These are phyloP conservation scores for Chaenogobius annularis DNA, from an alignment of 2,113 vertebrate species.

Conservation along the genomic window DNA sequence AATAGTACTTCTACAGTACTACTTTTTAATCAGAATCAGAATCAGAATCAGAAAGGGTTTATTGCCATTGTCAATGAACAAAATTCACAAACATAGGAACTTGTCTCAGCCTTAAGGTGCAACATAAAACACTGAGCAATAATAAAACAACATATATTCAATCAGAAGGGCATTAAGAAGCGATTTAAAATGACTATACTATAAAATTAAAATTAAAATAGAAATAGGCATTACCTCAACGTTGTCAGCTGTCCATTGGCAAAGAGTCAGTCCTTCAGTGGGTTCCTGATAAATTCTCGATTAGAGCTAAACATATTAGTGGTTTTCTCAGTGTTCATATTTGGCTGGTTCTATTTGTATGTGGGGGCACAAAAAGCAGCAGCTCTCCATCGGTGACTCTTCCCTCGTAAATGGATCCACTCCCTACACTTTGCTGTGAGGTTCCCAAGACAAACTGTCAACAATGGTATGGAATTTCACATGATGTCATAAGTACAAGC, in stretches of 20 bases:
- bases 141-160: too few species aligned
- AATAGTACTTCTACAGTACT: too few species aligned
- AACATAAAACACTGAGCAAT: too few species aligned
- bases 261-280: slow-evolving; percentile 11
- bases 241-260: slow-evolving; percentile 39
- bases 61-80: too few species aligned
- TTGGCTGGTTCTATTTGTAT: slow-evolving; percentile 25
- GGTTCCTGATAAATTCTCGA: slow-evolving; percentile 23
- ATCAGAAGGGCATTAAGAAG: too few species aligned
- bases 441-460: slow-evolving; percentile 32
- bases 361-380: slow-evolving; percentile 18
- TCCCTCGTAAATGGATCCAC: slow-evolving; percentile 30
- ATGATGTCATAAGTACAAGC: slow-evolving; percentile 30
- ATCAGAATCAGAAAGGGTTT: too few species aligned
- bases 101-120: too few species aligned
- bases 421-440: slow-evolving; percentile 45
- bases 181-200: too few species aligned
- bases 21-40: slow-evolving; percentile 16
- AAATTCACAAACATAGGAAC: too few species aligned
- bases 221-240: slow-evolving; percentile 64
- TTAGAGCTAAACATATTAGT: slow-evolving; percentile 23
- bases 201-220: too few species aligned
- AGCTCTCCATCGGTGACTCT: slow-evolving; percentile 20
- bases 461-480: slow-evolving; percentile 5
- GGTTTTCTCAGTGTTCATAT: slow-evolving; percentile 2